phyloP scores from a whole-genome alignment of 2,113 vertebrate species.

The Sinocyclocheilus rhinocerous region DNA sequence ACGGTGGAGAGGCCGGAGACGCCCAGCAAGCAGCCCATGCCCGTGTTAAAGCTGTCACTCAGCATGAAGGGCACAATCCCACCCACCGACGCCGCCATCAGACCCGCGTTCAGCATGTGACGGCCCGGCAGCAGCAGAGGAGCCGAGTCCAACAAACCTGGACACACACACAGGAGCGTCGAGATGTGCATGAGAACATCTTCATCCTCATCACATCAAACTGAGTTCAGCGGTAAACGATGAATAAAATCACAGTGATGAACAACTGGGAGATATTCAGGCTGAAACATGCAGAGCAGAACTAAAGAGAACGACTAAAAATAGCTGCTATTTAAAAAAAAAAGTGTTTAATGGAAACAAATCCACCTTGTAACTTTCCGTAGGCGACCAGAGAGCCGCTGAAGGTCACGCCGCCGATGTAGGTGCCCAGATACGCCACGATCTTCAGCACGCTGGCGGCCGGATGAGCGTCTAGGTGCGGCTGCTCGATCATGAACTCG shows the following conservation, averaged over 20 bases:
- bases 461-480: constrained; percentile 73
- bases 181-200: too few relatives aligned
- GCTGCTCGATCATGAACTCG: constrained; percentile 76
- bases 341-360: neutral
- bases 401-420: constrained; percentile 77
- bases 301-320: too few relatives aligned
- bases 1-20: constrained; percentile 80
- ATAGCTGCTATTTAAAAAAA: too few relatives aligned
- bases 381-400: constrained; percentile 76
- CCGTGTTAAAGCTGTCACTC: constrained; percentile 73
- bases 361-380: constrained; percentile 74
- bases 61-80: constrained; percentile 81
- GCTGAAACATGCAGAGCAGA: too few relatives aligned
- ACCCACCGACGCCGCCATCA: constrained; percentile 76
- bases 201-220: too few relatives aligned
- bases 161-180: neutral
- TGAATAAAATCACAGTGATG: too few relatives aligned
- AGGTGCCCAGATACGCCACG: constrained; percentile 75
- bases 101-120: constrained; percentile 76
- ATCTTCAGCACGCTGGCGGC: constrained; percentile 73
- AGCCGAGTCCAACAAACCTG: constrained; percentile 75
- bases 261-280: too few relatives aligned
- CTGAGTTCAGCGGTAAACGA: too few relatives aligned
- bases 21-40: constrained; percentile 77
- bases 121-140: constrained; percentile 77